Percentiles rank a stretch among this genome's conserved stretches.
phyloP scores from a whole-genome alignment of 2,888 invertebrate species.

The Gortyna flavago region DNA sequence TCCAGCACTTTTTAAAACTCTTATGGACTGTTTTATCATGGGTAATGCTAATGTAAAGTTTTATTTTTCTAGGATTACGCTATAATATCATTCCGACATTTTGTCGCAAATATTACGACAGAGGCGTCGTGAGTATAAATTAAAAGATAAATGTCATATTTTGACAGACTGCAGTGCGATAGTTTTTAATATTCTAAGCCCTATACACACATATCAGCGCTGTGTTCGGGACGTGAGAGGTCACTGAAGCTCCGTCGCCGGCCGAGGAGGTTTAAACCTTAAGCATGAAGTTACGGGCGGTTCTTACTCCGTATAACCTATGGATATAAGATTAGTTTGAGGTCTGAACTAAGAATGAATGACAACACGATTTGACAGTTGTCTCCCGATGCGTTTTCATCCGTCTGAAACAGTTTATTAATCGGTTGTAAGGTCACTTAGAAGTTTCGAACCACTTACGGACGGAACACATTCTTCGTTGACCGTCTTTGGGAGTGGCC shows the following conservation, averaged over 20 bases:
- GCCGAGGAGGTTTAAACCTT: too few species aligned
- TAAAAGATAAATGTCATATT: not conserved
- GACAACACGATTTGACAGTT: too few species aligned
- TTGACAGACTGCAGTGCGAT: conserved; percentile 34
- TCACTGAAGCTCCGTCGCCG: not conserved
- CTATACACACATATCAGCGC: not conserved
- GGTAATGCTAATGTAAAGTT: conserved; percentile 5
- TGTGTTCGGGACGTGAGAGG: not conserved
- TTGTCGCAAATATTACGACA: conserved; percentile 35
- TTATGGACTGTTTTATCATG: not conserved
- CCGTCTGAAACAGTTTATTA: too few species aligned
- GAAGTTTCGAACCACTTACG: too few species aligned
- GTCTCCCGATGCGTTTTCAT: not conserved
- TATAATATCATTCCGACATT: conserved; percentile 24
- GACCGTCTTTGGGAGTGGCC: too few species aligned
- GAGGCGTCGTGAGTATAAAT: conserved; percentile 42
- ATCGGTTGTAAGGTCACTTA: too few species aligned
- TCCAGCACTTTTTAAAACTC: not conserved
- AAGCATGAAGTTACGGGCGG: too few species aligned
- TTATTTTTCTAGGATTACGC: conserved; percentile 27
- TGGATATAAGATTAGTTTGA: not conserved
- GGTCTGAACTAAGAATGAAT: too few species aligned
- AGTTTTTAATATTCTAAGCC: conserved; percentile 2
- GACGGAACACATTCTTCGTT: too few species aligned
- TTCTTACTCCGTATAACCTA: too few species aligned